Evolutionary conservation across 2,888 invertebrate genomes (phyloP), one percentile per base, ranked within the genome.

Genomic region (Gymnoscelis rufifasciata): DNA sequence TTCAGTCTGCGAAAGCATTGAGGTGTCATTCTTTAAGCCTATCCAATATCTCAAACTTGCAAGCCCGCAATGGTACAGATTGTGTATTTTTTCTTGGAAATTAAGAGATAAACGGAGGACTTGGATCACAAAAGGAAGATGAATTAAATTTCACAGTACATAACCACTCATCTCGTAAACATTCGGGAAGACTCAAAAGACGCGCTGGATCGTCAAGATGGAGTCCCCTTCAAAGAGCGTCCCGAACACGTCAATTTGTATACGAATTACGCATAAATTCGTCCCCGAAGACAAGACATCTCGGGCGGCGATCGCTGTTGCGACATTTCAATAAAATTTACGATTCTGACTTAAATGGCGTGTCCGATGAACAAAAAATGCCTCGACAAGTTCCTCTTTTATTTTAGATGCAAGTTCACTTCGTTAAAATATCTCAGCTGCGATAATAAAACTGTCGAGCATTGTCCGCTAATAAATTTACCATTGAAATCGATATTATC

Each of bases 251-350:
- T 87, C 87, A 86, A 87, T 88, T 88, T 87, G 87, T 87, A 79
- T 87, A 87, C 81, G 83, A 84, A 86, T 87, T 84, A 87, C 82
- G 83, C 80, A 86, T 87, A 87, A 87, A 88, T 84, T 84, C 87
- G 83, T 87, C 83, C 81, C 81, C 68, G 69, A 76, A 80, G 84
- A 84, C 82, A 81, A 82, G 83, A 74, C 81, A 84, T 86, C 84
- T 86, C 82, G 78, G 74, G 75, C 83, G 75, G 81, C 81, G 83
- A 87, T 87, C 84, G 80, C 73, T 79, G 82, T 79, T 78, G 80
- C 81, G 84, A 86, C 87, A 83, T 86, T 87, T 88, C 86, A 87
- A 88, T 88, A 87, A 87, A 87, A 88, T 87, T 88, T 87, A 87
- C 87, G 87, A 83, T 86, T 82, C 75, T 83, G 83, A 84, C 87